Conservation (phyloP, 1,140 invertebrate genomes). For the Drosophila mauritiana region DNA sequence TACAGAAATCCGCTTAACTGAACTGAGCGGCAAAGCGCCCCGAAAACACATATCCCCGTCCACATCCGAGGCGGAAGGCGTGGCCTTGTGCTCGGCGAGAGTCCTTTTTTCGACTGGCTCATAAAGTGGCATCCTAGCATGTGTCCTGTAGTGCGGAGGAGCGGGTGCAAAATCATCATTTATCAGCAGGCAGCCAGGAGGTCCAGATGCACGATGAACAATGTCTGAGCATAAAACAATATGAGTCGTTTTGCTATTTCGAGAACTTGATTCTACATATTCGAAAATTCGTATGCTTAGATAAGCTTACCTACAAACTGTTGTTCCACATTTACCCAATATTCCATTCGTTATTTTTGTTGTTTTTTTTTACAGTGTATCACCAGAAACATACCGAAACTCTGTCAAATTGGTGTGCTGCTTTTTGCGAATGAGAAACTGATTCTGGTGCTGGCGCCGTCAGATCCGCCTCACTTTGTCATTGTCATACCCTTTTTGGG, state of each 20-base stretch:
- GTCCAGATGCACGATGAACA: not conserved
- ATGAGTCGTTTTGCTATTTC: too few relatives aligned
- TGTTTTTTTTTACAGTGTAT: not conserved
- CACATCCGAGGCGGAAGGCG: constrained; percentile 45
- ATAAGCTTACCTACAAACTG: too few relatives aligned
- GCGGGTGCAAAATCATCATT: constrained; percentile 76
- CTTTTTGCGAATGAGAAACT: constrained; percentile 1
- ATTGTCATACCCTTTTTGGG: constrained; percentile 78
- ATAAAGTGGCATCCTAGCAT: constrained; percentile 74
- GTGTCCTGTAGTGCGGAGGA: constrained; percentile 46
- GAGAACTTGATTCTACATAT: too few relatives aligned
- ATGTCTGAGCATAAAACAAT: not conserved
- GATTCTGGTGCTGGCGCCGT: constrained; percentile 55
- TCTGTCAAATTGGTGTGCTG: constrained; percentile 5
- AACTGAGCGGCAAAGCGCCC: constrained; percentile 42
- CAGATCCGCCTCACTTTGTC: constrained; percentile 77
- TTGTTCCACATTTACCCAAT: too few relatives aligned
- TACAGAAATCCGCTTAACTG: constrained; percentile 72
- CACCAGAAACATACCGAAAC: constrained; percentile 1
- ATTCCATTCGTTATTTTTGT: not conserved
- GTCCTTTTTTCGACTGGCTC: constrained; percentile 46
- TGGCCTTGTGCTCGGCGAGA: constrained; percentile 26
- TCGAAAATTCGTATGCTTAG: too few relatives aligned
- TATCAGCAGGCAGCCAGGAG: constrained; percentile 60
- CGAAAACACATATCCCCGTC: constrained; percentile 50